Percentiles rank a stretch among this genome's conserved stretches.
Conservation (phyloP, 1,140 invertebrate genomes). For the Hydropsyche tenuis region DNA sequence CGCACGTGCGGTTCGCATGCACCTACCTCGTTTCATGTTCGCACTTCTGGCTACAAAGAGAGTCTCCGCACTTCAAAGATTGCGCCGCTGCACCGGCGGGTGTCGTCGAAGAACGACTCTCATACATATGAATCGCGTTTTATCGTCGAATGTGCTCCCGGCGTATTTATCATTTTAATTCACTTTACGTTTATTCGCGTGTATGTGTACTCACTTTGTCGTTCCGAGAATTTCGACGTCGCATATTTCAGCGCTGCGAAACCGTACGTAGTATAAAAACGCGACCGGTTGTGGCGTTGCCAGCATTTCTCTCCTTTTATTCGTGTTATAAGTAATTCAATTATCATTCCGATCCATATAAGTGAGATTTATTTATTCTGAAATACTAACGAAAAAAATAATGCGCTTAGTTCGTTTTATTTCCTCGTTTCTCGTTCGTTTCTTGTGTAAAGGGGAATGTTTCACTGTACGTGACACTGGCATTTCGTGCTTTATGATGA, state of each 20-base stretch:
- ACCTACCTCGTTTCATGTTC: background rate
- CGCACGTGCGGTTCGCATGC: conserved; percentile 25
- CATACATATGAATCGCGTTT: too few relatives aligned
- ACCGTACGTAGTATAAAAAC: background rate
- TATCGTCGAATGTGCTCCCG: too few relatives aligned
- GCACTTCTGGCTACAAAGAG: background rate
- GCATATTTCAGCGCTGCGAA: too few relatives aligned
- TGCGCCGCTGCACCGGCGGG: too few relatives aligned
- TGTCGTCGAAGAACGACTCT: too few relatives aligned
- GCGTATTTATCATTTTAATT: too few relatives aligned
- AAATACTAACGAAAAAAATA: background rate
- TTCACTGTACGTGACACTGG: conserved; percentile 2
- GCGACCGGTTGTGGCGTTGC: background rate
- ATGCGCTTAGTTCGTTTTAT: background rate
- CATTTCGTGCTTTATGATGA: conserved; percentile 16
- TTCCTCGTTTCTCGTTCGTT: conserved; percentile 2
- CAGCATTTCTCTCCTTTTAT: conserved; percentile 25
- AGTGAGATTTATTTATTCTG: conserved; percentile 19
- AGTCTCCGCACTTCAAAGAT: too few relatives aligned
- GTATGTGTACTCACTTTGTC: too few relatives aligned
- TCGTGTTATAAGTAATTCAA: conserved; percentile 25
- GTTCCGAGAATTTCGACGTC: too few relatives aligned
- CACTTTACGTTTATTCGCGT: too few relatives aligned
- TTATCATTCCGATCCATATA: conserved; percentile 33
- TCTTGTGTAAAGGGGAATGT: background rate